A percentile compares a stretch with the other conserved stretches of the same genome.
These are phyloP conservation scores for Eupithecia dodoneata DNA, from an alignment of 2,888 invertebrate genomes.

Conservation along the genomic window DNA sequence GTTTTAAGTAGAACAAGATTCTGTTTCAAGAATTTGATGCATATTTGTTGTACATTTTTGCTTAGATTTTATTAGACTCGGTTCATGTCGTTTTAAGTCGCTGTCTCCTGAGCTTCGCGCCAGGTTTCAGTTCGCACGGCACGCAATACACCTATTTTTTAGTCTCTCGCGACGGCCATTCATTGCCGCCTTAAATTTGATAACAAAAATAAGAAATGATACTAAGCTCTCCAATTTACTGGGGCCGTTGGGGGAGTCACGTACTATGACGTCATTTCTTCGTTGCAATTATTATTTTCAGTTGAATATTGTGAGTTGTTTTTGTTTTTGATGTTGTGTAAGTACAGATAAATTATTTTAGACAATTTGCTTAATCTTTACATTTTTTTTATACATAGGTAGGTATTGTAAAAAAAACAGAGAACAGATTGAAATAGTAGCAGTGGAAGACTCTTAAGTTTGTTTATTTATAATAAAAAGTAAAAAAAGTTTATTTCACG, in stretches of 20 bases:
- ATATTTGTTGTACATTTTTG: neutral
- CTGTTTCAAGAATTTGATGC: neutral
- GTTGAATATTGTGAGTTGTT: neutral
- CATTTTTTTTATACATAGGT: no score
- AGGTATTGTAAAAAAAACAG: neutral
- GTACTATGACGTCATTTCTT: constrained; percentile 47
- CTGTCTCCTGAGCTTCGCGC: constrained; percentile 43
- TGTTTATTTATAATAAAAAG: neutral
- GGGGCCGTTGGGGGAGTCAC: constrained; percentile 43
- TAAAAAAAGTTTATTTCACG: neutral
- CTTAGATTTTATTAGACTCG: neutral
- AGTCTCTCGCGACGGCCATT: constrained; percentile 56
- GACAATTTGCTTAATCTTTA: neutral
- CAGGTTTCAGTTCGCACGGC: constrained; percentile 45
- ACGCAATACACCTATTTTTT: constrained; percentile 73
- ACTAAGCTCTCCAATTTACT: constrained; percentile 49
- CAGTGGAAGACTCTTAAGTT: neutral
- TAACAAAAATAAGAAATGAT: constrained; percentile 59
- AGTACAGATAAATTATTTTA: neutral
- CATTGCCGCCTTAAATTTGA: constrained; percentile 61
- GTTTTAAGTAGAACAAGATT: neutral
- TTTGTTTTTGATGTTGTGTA: neutral
- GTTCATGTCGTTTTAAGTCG: constrained; percentile 7
- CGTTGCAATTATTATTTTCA: constrained; percentile 39
- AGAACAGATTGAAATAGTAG: neutral